Conservation (phyloP, 2,113 vertebrate genomes). For the Ginglymostoma cirratum region DNA sequence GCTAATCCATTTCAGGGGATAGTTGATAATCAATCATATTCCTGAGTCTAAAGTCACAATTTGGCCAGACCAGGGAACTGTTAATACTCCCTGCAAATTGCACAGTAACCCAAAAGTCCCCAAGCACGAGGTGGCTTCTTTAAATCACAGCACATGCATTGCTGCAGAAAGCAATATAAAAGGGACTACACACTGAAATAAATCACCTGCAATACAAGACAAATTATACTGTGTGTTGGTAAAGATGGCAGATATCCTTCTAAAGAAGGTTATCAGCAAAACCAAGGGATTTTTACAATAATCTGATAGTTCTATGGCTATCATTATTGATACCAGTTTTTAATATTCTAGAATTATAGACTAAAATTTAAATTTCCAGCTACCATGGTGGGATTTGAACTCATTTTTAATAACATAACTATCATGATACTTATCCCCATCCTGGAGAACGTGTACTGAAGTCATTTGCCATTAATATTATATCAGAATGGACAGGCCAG, state of each 20-base stretch:
- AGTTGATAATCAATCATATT: not conserved
- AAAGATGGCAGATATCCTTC: not conserved
- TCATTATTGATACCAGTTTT: not conserved
- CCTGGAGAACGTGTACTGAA: not conserved
- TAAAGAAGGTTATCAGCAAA: too few species aligned
- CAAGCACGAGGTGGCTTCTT: too few species aligned
- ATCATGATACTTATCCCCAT: not conserved
- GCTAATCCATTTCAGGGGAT: not conserved
- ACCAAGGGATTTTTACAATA: not conserved
- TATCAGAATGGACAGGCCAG: not conserved
- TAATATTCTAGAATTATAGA: not conserved
- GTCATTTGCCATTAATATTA: not conserved
- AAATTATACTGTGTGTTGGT: not conserved
- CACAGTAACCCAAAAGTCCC: not conserved
- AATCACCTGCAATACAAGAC: not conserved
- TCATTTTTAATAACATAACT: not conserved
- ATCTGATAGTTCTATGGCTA: not conserved
- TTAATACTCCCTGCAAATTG: not conserved
- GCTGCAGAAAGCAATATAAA: too few species aligned
- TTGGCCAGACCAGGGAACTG: not conserved
- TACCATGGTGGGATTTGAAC: not conserved
- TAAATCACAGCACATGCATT: too few species aligned
- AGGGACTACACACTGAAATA: not conserved
- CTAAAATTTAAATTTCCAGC: not conserved
- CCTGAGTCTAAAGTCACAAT: not conserved